phyloP scores from a whole-genome alignment of 2,888 invertebrate species.

The Athripsodes cinereus region DNA sequence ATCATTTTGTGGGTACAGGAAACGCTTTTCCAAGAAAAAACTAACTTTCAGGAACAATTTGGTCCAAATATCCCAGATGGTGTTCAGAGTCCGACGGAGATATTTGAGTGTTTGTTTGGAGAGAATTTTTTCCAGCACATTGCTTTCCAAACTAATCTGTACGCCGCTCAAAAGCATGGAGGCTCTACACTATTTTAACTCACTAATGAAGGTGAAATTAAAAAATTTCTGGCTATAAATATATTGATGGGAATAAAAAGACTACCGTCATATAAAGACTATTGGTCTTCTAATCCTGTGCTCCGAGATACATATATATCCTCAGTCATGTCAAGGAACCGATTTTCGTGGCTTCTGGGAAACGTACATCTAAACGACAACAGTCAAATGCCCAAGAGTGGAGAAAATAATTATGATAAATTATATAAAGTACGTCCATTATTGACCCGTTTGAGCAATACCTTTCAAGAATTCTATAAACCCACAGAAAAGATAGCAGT shows the following conservation, averaged over 20 bases:
- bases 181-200: too few species aligned
- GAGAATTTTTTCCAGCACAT: too few species aligned
- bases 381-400: slow-evolving; percentile 1
- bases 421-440: slow-evolving; percentile 7
- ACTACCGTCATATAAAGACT: slow-evolving; percentile 6
- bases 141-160: too few species aligned
- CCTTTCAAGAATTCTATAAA: not conserved
- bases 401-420: slow-evolving; percentile 3
- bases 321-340: slow-evolving; percentile 4
- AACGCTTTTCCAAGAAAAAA: too few species aligned
- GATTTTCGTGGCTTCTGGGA: slow-evolving; percentile 5
- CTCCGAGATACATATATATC: slow-evolving; percentile 5
- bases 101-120: too few species aligned
- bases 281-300: slow-evolving; percentile 1
- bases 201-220: too few species aligned
- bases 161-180: too few species aligned
- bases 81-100: too few species aligned
- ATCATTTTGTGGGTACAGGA: too few species aligned
- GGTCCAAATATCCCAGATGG: too few species aligned
- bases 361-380: slow-evolving; percentile 6
- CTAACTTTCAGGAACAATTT: too few species aligned
- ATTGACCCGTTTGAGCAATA: not conserved
- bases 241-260: slow-evolving; percentile 4
- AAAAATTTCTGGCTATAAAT: too few species aligned
- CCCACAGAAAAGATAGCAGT: slow-evolving; percentile 12